phyloP scores from a whole-genome alignment of 2,888 invertebrate species.

The Leptopterna dolabrata region DNA sequence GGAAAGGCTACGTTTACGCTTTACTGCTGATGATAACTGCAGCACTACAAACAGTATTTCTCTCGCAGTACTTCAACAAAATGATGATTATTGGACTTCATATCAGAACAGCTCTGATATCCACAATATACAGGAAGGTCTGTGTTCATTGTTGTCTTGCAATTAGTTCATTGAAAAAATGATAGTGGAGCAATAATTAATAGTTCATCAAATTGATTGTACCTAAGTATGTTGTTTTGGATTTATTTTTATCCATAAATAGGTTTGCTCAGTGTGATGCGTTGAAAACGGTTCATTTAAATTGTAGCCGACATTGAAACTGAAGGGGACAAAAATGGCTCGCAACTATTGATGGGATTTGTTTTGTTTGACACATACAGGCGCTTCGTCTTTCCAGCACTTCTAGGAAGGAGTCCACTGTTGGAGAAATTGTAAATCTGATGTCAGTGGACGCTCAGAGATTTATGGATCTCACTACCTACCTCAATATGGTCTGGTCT shows the following conservation, averaged over 20 bases:
- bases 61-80: constrained; percentile 71
- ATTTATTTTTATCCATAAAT: no score
- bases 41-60: constrained; percentile 69
- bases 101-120: constrained; percentile 69
- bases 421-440: constrained; percentile 70
- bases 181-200: no score
- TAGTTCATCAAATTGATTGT: no score
- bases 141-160: not conserved
- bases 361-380: no score
- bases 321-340: no score
- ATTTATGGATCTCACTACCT: constrained; percentile 68
- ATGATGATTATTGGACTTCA: constrained; percentile 71
- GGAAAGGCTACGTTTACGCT: constrained; percentile 73
- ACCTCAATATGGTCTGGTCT: constrained; percentile 69
- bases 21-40: constrained; percentile 69
- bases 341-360: no score
- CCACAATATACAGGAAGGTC: constrained; percentile 71
- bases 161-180: no score
- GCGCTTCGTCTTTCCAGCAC: constrained; percentile 66
- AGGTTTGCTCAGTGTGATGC: no score
- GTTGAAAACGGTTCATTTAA: no score
- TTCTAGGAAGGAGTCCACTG: constrained; percentile 67
- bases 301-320: no score
- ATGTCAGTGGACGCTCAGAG: constrained; percentile 70
- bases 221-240: no score